These are phyloP conservation scores for Nomada fucata DNA, from an alignment of 2,888 invertebrate genomes.

Conservation along the genomic window DNA sequence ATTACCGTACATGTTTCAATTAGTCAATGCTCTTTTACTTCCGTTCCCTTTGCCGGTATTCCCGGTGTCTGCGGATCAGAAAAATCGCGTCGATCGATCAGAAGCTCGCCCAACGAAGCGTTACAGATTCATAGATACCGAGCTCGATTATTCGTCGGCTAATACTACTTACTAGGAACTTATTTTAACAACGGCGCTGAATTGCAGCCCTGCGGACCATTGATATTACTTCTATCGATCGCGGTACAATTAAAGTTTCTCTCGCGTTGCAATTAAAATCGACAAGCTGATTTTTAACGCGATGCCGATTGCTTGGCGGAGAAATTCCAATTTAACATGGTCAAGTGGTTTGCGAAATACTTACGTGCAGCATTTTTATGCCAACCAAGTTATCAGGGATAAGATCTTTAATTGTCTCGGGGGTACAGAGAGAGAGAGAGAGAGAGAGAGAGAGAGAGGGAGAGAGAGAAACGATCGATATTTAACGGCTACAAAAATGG, in stretches of 20 bases:
- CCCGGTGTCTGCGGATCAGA: neutral
- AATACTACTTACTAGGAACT: neutral
- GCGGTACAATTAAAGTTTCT: neutral
- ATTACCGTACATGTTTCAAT: conserved; percentile 3
- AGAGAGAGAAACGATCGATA: conserved; percentile 53
- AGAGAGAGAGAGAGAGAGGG: conserved; percentile 3
- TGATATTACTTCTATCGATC: neutral
- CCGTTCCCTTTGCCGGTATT: neutral
- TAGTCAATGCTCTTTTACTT: neutral
- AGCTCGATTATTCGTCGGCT: neutral
- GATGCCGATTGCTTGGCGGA: neutral
- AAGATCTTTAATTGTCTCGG: conserved; percentile 57
- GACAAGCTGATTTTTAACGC: neutral
- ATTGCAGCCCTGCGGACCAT: neutral
- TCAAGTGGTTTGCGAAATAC: conserved; percentile 30
- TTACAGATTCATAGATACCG: neutral
- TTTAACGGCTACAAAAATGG: conserved; percentile 33
- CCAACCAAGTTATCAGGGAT: conserved; percentile 24
- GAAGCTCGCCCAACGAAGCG: too few relatives aligned
- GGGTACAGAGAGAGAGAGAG: neutral
- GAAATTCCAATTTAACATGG: conserved; percentile 16
- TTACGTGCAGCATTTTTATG: conserved; percentile 30
- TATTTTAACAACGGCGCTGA: neutral
- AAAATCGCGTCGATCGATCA: conserved; percentile 4
- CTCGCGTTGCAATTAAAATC: conserved; percentile 1